Evolutionary conservation across 2,888 invertebrate genomes (phyloP), one percentile per base, ranked within the genome.

Genomic region (Lepidocyrtoides sp.): DNA sequence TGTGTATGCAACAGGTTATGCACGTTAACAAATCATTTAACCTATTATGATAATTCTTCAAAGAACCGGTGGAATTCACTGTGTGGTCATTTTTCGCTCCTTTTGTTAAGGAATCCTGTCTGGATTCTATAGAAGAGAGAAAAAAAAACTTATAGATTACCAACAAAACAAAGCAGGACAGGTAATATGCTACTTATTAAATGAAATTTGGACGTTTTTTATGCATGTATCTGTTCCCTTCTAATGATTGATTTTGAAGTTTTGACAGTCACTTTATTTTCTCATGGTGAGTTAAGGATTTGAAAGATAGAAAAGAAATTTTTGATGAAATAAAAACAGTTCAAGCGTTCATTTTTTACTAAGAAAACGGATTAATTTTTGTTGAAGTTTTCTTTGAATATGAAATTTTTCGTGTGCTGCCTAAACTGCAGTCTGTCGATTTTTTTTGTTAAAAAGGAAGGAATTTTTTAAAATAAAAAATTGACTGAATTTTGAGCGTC

Each of bases 21-120:
- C 29, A 12, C 41, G 86, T 86, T 77, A 86, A 87, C 87, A 87
- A 87, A 87, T 87, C 60, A 87, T 86, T 57, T 60, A 77, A n/a
- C 36, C 79, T 20, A 54, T 54, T 75, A 75, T 75, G 48, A 23
- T 75, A 44, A 75, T 75, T 69, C 63, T 69, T n/a, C 17, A 7
- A 72, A 20, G 20, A 44, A 17, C 32, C 41, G 44, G 12, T 72
- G 72, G 41, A 72, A 72, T 44, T 72, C 72, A 44, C 7, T 72
- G 72, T 72, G 72, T 20, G 72, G 36, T 14, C 36, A 32, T 36
- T 36, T 72, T 20, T 1, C 1, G 4, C 32, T 17, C 5, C 8
- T 32, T 36, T 36, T 5, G 12, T 17, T 2, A 14, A 32, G 14
- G 23, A 36, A 36, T 2, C 36, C 17, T 69, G 1, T 32, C 66